A percentile compares a stretch with the other conserved stretches of the same genome.
These are phyloP conservation scores for Agonopterix alstromeriana DNA, from an alignment of 2,888 invertebrate species.

Conservation along the genomic window DNA sequence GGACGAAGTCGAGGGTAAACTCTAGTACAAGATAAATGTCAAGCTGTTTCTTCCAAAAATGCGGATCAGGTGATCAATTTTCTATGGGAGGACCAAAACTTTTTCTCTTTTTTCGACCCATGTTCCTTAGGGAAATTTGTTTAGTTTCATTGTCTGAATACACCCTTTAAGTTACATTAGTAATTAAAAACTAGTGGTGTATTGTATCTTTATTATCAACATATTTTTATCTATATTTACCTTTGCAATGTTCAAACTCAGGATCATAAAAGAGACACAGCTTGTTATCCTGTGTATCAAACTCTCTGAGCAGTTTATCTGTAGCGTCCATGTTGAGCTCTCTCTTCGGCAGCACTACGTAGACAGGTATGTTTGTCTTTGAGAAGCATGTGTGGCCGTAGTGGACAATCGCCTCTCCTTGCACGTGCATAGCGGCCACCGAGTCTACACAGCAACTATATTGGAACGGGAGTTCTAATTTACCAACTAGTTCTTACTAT, in stretches of 20 bases:
- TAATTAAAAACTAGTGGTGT: too few species aligned
- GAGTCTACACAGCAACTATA: conserved; percentile 93
- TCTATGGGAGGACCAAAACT: too few species aligned
- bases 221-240: conserved; percentile 32
- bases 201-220: too few species aligned
- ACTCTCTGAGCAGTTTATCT: conserved; percentile 23
- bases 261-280: conserved; percentile 82
- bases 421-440: conserved; percentile 91
- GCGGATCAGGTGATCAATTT: too few species aligned
- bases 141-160: too few species aligned
- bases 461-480: conserved; percentile 5
- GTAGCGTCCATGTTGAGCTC: conserved; percentile 67
- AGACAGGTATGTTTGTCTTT: conserved; percentile 84
- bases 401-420: conserved; percentile 91
- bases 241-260: conserved; percentile 78
- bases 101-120: too few species aligned
- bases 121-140: too few species aligned
- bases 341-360: conserved; percentile 82
- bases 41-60: too few species aligned
- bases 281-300: conserved; percentile 35
- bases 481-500: background rate
- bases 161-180: too few species aligned
- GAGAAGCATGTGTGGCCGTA: conserved; percentile 94
- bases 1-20: too few species aligned
- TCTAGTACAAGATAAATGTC: too few species aligned